Percentiles rank a stretch among this genome's conserved stretches.
These are phyloP conservation scores for Yoshiicerus persimilis DNA, from an alignment of 1,140 invertebrate genomes.

Conservation along the genomic window DNA sequence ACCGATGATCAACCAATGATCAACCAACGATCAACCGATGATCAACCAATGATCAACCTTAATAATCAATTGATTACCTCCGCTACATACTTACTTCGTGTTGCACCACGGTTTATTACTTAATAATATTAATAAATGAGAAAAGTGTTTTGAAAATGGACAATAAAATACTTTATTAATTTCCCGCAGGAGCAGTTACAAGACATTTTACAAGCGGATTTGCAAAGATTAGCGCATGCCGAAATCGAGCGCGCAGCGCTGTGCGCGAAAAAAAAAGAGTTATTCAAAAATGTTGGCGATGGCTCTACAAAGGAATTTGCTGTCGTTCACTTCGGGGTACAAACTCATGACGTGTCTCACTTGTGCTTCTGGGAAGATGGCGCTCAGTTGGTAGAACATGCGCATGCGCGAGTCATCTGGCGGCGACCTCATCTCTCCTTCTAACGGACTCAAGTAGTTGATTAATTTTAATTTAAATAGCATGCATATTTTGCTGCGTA, in stretches of 20 bases:
- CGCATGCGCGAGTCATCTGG: slow-evolving; percentile 59
- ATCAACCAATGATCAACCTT: too few species aligned
- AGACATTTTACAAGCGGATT: slow-evolving; percentile 1
- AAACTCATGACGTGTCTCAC: slow-evolving; percentile 79
- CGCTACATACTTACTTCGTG: too few species aligned
- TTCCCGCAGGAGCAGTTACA: slow-evolving; percentile 45
- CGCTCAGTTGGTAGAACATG: slow-evolving; percentile 80
- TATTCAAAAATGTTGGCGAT: slow-evolving; percentile 70
- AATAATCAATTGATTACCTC: too few species aligned
- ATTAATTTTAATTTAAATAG: too few species aligned
- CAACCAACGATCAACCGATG: too few species aligned
- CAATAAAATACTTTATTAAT: slow-evolving; percentile 12
- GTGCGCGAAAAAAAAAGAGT: neutral
- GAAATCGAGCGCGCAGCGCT: neutral
- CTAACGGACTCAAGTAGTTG: slow-evolving; percentile 37
- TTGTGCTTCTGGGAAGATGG: slow-evolving; percentile 84
- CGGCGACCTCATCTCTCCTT: slow-evolving; percentile 45
- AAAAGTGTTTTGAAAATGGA: neutral
- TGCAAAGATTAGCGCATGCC: neutral
- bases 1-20: too few species aligned
- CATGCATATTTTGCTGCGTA: too few species aligned
- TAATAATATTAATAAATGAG: too few species aligned
- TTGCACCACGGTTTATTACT: too few species aligned
- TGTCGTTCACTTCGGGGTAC: slow-evolving; percentile 82
- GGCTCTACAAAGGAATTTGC: slow-evolving; percentile 83